Evolutionary conservation across 1,140 invertebrate genomes (phyloP).

Genomic region (Daktulosphaira vitifoliae): DNA sequence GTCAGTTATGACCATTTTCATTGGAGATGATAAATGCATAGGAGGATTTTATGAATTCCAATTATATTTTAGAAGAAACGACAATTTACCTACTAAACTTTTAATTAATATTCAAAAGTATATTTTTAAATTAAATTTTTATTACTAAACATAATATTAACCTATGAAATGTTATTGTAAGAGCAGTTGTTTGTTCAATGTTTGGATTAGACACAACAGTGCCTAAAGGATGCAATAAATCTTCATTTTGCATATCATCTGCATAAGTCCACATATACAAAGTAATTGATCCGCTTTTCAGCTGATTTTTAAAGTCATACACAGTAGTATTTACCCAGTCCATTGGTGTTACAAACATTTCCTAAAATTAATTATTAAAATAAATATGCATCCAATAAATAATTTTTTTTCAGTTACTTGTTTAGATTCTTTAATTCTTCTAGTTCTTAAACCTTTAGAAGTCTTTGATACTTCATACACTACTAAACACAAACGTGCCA

Average conservation of each 20-base stretch:
- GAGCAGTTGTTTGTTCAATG: constrained; percentile 63
- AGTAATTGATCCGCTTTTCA: constrained; percentile 74
- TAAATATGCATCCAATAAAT: not conserved
- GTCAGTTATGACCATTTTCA: too few species aligned
- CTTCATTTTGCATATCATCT: constrained; percentile 71
- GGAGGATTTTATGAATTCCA: too few species aligned
- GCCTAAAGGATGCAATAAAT: constrained; percentile 75
- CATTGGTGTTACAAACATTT: constrained; percentile 66
- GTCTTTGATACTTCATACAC: constrained; percentile 75
- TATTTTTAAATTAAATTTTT: constrained; percentile 10
- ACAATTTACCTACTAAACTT: constrained; percentile 2
- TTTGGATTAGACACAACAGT: constrained; percentile 80
- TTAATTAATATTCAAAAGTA: constrained; percentile 26
- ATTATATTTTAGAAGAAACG: constrained; percentile 13
- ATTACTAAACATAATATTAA: constrained; percentile 43
- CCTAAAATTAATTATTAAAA: constrained; percentile 43
- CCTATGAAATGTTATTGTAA: constrained; percentile 74
- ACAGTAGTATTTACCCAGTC: constrained; percentile 92
- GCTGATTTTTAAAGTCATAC: constrained; percentile 83
- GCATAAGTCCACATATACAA: constrained; percentile 86
- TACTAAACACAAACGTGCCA: constrained; percentile 79
- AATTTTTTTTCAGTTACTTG: constrained; percentile 42
- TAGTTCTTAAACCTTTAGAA: constrained; percentile 56
- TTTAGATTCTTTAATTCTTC: constrained; percentile 47
- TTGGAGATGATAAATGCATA: too few species aligned